These are phyloP conservation scores for Lathamus discolor DNA, from an alignment of 2,113 vertebrate species.

Conservation along the genomic window DNA sequence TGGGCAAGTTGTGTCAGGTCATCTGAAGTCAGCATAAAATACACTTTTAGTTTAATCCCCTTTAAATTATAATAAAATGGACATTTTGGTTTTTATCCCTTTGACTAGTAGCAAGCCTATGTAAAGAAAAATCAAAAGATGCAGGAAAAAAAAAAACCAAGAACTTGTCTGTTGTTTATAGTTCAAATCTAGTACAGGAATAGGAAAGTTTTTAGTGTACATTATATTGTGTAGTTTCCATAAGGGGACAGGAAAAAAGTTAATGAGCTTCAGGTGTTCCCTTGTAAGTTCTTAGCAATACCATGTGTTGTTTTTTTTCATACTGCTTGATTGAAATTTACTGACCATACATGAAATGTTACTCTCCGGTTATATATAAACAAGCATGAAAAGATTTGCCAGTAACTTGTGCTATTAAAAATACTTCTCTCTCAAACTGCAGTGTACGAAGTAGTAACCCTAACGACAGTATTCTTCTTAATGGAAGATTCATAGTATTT, in stretches of 20 bases:
- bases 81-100: background rate
- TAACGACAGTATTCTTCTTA: background rate
- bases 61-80: background rate
- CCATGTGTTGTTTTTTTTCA: background rate
- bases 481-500: background rate
- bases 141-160: background rate
- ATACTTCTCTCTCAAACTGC: background rate
- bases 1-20: background rate
- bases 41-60: background rate
- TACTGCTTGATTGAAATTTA: background rate
- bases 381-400: background rate
- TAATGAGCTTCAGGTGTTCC: background rate
- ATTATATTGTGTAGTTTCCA: fast-evolving
- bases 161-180: background rate
- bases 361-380: background rate
- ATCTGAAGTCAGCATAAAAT: background rate
- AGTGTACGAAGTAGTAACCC: background rate
- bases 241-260: background rate
- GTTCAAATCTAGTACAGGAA: background rate
- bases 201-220: background rate
- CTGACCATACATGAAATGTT: background rate
- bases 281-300: background rate
- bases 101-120: background rate
- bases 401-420: background rate
- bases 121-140: background rate